Base-by-base conservation (phyloP, 53 echinoderm and acorn worm species). In the Luidia sarsii region DNA sequence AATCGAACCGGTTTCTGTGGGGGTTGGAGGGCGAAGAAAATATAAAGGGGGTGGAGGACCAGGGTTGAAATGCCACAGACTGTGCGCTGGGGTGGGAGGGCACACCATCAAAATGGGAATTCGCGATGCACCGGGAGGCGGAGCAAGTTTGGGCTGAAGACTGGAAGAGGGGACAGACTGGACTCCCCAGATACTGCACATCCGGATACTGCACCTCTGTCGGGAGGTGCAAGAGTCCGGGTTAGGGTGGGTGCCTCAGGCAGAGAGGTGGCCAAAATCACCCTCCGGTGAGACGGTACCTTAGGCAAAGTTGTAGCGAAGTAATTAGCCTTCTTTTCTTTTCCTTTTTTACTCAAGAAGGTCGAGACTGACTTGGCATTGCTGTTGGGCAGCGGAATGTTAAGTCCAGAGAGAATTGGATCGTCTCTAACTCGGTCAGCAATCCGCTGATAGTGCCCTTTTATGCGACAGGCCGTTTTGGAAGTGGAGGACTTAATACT, bases 371-470 rank as follows among this genome's bases (percentile, higher is more conserved):
- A 88, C 31, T 88, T 88, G 13, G 50, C 68, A 59, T 88, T 88
- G 9, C 83, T 88, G 59, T 88, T 80, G 23, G 80, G 80, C 34
- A 80, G 65, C 0, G 80, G 80, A 43, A 80, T 80, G 7, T 29
- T 65, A 14, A 82, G 38, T 13, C 0, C 48, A 25, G 75, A 72
- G 67, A 88, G 64, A 7, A 75, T 43, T 33, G 49, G 51, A 43
- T 89, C 71, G 70, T 89, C 83, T 32, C 61, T 6, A 25, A 89
- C 65, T 45, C 89, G 37, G 37, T 70, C 80, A 11, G 50, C 70
- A 32, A 85, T 85, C 23, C 79, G 15, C 56, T 89, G 83, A 63
- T 89, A 89, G n/a, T n/a, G n/a, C n/a, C n/a, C n/a, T n/a, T n/a
- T n/a, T n/a, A n/a, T n/a, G n/a, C n/a, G n/a, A n/a, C n/a, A n/a